phyloP scores from a whole-genome alignment of 2,113 vertebrate genomes.

The Haemorhous mexicanus region DNA sequence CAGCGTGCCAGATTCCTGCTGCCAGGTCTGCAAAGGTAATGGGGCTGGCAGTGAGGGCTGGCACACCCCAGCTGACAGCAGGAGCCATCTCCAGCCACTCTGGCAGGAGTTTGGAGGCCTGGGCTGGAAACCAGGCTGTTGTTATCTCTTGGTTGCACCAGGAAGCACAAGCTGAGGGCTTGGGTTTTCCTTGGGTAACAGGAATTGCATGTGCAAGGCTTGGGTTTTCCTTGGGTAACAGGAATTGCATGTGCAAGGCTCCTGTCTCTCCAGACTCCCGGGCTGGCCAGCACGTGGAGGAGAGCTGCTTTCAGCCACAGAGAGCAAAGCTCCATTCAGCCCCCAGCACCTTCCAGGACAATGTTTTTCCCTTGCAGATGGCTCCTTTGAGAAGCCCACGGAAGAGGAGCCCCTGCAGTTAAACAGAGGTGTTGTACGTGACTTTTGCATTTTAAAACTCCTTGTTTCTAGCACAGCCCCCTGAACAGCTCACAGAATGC shows the following conservation, averaged over 20 bases:
- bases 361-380: slow-evolving; percentile 65
- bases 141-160: not conserved
- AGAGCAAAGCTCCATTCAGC: not conserved
- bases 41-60: not conserved
- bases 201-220: not conserved
- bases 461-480: not conserved
- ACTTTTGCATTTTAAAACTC: not conserved
- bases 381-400: slow-evolving; percentile 56
- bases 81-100: not conserved
- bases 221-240: not conserved
- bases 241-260: not conserved
- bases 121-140: not conserved
- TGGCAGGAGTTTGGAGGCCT: not conserved
- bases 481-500: not conserved
- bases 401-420: slow-evolving; percentile 80
- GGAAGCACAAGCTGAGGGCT: not conserved
- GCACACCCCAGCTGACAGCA: no score
- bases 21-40: slow-evolving; percentile 88
- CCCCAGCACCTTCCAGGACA: not conserved
- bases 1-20: slow-evolving; percentile 83
- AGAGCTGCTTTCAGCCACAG: not conserved
- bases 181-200: not conserved
- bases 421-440: slow-evolving; percentile 85
- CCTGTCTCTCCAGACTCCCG: not conserved
- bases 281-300: not conserved